Percentiles rank a stretch among this genome's conserved stretches.
Conservation (phyloP, 2,797 vertebrate genomes). For the Scleropages formosus region DNA sequence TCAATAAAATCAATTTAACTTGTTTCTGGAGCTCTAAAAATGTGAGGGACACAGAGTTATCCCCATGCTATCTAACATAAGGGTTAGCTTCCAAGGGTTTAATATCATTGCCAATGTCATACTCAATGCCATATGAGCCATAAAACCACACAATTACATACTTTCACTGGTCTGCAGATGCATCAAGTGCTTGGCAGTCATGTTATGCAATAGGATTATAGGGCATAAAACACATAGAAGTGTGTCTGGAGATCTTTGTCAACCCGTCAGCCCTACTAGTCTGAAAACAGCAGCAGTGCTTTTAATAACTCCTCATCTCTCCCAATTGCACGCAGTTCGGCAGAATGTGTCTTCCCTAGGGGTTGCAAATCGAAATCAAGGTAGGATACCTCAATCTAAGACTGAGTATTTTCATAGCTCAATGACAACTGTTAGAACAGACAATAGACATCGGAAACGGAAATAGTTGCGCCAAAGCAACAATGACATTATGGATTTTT, state of each 20-base stretch:
- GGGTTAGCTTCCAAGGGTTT: conserved; percentile 8
- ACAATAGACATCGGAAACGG: not conserved
- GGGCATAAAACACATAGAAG: conserved; percentile 71
- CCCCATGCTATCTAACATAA: no score
- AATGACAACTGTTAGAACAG: conserved; percentile 44
- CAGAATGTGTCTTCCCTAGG: conserved; percentile 98
- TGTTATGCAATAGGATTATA: conserved; percentile 72
- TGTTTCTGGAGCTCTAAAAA: no score
- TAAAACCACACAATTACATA: conserved; percentile 64
- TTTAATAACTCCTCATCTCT: conserved; percentile 94
- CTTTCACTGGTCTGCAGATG: conserved; percentile 73
- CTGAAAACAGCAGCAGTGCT: conserved; percentile 66
- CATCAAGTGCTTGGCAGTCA: conserved; percentile 76
- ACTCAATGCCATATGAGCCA: conserved; percentile 40
- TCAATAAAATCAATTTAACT: not conserved
- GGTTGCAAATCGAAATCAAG: conserved; percentile 99
- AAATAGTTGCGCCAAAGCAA: not conserved
- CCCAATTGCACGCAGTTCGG: conserved; percentile 91
- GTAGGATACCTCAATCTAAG: conserved; percentile 80
- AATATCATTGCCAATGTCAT: conserved; percentile 1
- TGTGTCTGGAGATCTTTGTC: conserved; percentile 81
- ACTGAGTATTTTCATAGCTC: conserved; percentile 70
- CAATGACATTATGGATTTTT: not conserved
- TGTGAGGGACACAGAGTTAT: no score
- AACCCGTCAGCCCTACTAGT: conserved; percentile 67